Evolutionary conservation across 2,888 invertebrate species (phyloP).

Genomic region (Amphipyra tragopoginis): DNA sequence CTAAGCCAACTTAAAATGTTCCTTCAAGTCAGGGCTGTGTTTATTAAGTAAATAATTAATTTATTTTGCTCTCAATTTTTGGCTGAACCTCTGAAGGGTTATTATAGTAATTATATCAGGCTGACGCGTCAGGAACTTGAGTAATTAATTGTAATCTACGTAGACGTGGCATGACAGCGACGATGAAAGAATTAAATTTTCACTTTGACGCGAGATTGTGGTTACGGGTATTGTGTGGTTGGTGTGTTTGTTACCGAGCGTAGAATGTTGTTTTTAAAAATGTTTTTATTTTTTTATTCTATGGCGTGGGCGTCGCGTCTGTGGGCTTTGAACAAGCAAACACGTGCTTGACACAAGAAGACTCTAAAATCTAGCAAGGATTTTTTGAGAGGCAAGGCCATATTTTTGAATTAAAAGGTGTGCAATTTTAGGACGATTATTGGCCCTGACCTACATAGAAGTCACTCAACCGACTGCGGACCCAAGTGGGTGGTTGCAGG

Average conservation of each 20-base stretch:
- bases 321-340: neutral
- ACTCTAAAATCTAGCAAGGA: too few relatives aligned
- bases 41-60: slow-evolving; percentile 39
- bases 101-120: slow-evolving; percentile 52
- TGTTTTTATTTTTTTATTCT: neutral
- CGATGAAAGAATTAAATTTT: slow-evolving; percentile 31
- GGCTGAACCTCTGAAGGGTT: slow-evolving; percentile 33
- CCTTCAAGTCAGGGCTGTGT: slow-evolving; percentile 19
- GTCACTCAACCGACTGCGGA: too few relatives aligned
- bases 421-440: too few relatives aligned
- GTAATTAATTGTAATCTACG: slow-evolving; percentile 58
- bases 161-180: slow-evolving; percentile 17
- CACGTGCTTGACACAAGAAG: too few relatives aligned
- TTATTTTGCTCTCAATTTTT: slow-evolving; percentile 48
- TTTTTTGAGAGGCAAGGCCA: too few relatives aligned
- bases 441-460: too few relatives aligned
- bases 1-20: slow-evolving; percentile 25
- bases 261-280: slow-evolving; percentile 7
- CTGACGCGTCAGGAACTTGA: slow-evolving; percentile 46
- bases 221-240: slow-evolving; percentile 6
- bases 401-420: too few relatives aligned
- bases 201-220: slow-evolving; percentile 22
- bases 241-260: neutral
- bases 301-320: too few relatives aligned
- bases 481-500: too few relatives aligned